Conservation (phyloP, 92 coral and sea anemone species). For the Pocillopora meandrina region DNA sequence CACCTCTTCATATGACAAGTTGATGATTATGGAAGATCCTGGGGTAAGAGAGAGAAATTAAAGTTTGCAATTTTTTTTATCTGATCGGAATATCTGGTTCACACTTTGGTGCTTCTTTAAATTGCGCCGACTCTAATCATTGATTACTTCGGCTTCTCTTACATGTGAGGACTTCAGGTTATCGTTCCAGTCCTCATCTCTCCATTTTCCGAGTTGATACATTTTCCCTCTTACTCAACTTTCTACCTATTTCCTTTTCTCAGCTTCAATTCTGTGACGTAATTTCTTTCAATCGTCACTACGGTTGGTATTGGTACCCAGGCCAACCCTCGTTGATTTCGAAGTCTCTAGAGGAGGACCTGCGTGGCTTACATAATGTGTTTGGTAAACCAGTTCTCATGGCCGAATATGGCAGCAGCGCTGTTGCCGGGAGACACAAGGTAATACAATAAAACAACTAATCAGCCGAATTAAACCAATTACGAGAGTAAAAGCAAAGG, state of each 20-base stretch:
- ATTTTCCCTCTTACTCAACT: background rate
- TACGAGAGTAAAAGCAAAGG: background rate
- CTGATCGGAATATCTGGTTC: no score
- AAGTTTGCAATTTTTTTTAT: no score
- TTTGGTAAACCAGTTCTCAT: conserved; percentile 82
- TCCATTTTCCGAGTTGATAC: background rate
- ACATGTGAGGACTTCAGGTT: background rate
- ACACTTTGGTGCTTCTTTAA: no score
- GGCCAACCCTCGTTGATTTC: conserved; percentile 68
- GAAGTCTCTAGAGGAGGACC: conserved; percentile 69
- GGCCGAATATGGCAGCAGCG: conserved; percentile 90
- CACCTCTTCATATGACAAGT: conserved; percentile 55
- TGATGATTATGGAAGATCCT: conserved; percentile 67
- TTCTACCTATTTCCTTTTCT: no score
- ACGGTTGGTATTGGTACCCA: conserved; percentile 86
- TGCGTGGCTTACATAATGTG: conserved; percentile 63
- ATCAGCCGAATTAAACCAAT: background rate
- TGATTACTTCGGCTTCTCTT: no score
- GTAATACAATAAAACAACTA: conserved; percentile 21
- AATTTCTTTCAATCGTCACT: conserved; percentile 82
- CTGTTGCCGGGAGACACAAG: conserved; percentile 87
- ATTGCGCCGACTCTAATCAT: no score
- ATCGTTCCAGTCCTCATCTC: background rate
- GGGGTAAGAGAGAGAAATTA: conserved; percentile 50
- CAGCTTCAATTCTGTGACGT: conserved; percentile 86